These are phyloP conservation scores for Thryonomys swinderianus DNA, from an alignment of 2,113 vertebrate species.

Conservation along the genomic window DNA sequence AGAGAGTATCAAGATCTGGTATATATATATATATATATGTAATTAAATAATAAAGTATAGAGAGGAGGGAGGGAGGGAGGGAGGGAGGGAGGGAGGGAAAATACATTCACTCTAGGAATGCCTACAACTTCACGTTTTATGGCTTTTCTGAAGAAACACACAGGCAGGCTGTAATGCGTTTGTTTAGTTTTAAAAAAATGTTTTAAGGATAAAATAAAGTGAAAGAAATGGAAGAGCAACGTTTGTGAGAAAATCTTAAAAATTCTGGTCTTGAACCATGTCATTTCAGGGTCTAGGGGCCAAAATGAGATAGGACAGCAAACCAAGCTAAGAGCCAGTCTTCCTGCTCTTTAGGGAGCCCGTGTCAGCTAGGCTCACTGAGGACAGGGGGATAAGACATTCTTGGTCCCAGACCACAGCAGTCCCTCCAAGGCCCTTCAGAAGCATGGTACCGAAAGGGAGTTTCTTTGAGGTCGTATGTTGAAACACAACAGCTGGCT, in stretches of 20 bases:
- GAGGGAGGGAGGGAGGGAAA: neutral
- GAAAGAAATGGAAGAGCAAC: neutral
- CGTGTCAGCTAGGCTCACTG: neutral
- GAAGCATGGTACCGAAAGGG: neutral
- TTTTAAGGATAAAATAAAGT: neutral
- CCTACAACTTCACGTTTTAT: neutral
- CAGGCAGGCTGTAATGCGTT: neutral
- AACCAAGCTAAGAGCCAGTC: neutral
- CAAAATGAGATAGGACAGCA: neutral
- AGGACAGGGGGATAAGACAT: neutral
- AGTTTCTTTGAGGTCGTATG: neutral
- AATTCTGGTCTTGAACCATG: neutral
- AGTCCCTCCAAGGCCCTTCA: neutral
- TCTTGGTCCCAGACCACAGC: neutral
- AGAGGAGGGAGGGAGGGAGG: neutral
- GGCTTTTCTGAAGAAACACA: neutral
- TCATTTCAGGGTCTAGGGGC: neutral
- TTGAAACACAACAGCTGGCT: neutral
- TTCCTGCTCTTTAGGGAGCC: neutral
- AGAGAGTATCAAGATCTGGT: neutral
- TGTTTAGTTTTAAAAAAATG: constrained; percentile 21
- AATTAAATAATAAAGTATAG: neutral
- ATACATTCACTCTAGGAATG: neutral
- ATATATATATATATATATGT: neutral
- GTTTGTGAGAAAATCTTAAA: neutral